phyloP scores from a whole-genome alignment of 92 coral and sea anemone genomes.

The Epizoanthus stellaris region DNA sequence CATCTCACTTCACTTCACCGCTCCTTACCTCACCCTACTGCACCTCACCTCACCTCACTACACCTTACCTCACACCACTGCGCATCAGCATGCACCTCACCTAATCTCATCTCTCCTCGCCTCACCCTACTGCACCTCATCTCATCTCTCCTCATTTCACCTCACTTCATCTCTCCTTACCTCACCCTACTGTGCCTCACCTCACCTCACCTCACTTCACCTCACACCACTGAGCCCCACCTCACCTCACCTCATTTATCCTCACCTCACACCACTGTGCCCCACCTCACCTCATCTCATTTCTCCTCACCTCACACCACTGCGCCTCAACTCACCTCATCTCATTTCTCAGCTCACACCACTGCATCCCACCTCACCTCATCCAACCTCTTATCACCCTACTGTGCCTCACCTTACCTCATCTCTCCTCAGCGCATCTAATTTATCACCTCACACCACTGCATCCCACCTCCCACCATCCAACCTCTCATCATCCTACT shows the following conservation, averaged over 20 bases:
- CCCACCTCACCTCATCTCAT: background rate
- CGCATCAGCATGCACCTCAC: background rate
- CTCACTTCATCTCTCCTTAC: background rate
- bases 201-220: constrained; percentile 2
- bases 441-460: background rate
- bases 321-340: too few relatives aligned
- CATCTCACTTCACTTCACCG: background rate
- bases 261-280: background rate
- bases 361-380: too few relatives aligned
- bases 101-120: too few relatives aligned
- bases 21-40: background rate
- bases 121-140: too few relatives aligned
- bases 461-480: background rate
- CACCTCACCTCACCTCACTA: background rate
- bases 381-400: background rate
- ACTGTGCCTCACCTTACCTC: constrained; percentile 1
- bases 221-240: background rate
- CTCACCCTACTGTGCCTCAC: constrained; percentile 2
- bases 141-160: background rate
- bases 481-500: background rate
- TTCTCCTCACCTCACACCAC: too few relatives aligned
- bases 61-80: background rate
- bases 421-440: background rate
- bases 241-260: background rate
- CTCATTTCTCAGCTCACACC: too few relatives aligned